Evolutionary conservation across 2,113 vertebrate genomes (phyloP), one percentile per base, ranked within the genome.

Genomic region (Sorex fumeus): DNA sequence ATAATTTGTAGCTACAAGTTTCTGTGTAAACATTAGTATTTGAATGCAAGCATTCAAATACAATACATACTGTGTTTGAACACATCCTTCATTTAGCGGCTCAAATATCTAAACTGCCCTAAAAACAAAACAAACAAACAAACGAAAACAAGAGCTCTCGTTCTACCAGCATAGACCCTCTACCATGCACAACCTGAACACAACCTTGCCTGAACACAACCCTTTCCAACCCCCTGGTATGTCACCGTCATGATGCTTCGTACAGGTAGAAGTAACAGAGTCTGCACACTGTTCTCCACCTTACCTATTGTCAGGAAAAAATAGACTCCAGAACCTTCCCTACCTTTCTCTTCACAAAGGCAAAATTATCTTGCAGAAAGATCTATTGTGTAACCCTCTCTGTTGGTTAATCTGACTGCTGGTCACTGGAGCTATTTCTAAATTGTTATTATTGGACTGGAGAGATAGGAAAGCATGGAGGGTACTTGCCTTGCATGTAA

Each of bases 361-460:
- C 21, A 7, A 13, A 8, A 45, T 45, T 27, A 53, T 16, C 30
- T 2, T 1, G 6, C 0, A 19, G 16, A 21, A 4, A 3, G 8
- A 16, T 50, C n/a, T 2, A 3, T 57, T 72, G 82, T 4, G 36
- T 50, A 43, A 60, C 40, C 34, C 36, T 47, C 19, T 15, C 18
- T 13, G 3, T 18, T 40, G 40, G 40, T 40, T 40, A 40, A 40
- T 7, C 40, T 40, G 40, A 25, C 3, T 47, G 36, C 10, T 47
- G 32, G 36, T 15, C 25, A 43, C 6, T 40, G 40, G 28, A 27
- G 47, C 76, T 70, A 90, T 50, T 32, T 32, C 40, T 87, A 30
- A 79, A 50, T 32, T 57, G 5, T 57, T 57, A 57, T 57, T 57
- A 57, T 57, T 60, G 57, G 19, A 60, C 57, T 60, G 21, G 21